Percentiles rank a stretch among this genome's conserved stretches.
phyloP scores from a whole-genome alignment of 1,140 invertebrate species.

The Aphis craccivora region DNA sequence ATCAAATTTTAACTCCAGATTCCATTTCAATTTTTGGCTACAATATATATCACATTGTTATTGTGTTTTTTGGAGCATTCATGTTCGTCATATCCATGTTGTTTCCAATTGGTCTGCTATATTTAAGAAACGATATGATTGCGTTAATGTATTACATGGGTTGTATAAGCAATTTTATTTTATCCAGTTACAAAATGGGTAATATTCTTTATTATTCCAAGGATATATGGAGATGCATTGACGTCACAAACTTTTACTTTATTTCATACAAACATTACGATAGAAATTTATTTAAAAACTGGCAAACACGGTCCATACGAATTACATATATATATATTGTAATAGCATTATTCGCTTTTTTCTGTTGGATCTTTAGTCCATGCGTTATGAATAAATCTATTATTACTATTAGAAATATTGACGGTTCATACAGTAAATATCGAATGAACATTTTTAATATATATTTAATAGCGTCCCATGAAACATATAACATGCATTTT shows the following conservation, averaged over 20 bases:
- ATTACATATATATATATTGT: background rate
- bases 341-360: background rate
- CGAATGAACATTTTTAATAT: conserved; percentile 16
- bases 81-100: background rate
- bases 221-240: background rate
- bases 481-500: background rate
- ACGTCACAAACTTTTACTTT: background rate
- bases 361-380: background rate
- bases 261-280: background rate
- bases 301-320: background rate
- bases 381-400: background rate
- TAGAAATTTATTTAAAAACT: background rate
- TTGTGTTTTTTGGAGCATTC: background rate
- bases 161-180: background rate
- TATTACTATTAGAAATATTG: background rate
- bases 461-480: background rate
- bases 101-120: background rate
- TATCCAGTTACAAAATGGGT: background rate
- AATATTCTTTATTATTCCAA: background rate
- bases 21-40: background rate
- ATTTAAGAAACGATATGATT: background rate
- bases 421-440: background rate
- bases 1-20: background rate
- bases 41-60: background rate
- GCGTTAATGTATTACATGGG: background rate